Percentiles rank a stretch among this genome's conserved stretches.
These are phyloP conservation scores for Malurus leucopterus DNA, from an alignment of 2,797 vertebrate genomes.

Conservation along the genomic window DNA sequence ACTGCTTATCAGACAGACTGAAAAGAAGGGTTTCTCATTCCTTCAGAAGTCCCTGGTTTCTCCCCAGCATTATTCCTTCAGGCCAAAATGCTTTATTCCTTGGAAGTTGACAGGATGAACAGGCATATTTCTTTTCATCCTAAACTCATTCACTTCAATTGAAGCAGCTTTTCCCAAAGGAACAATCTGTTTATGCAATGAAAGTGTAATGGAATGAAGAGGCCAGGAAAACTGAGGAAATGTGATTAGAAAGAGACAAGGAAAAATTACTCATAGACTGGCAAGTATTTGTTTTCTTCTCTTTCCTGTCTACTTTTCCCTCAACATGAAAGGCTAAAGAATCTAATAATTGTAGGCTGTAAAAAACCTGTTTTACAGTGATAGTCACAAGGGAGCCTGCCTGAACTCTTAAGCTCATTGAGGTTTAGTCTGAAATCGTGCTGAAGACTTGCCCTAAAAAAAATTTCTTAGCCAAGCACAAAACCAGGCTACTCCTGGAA, in stretches of 20 bases:
- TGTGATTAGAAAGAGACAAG: neutral
- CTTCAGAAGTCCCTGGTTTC: neutral
- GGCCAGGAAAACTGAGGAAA: neutral
- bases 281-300: neutral
- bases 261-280: neutral
- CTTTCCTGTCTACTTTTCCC: neutral
- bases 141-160: neutral
- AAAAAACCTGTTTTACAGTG: neutral
- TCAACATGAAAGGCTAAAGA: neutral
- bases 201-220: neutral
- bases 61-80: neutral
- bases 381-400: neutral
- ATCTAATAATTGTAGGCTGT: neutral
- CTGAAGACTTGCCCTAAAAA: neutral
- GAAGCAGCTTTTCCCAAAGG: neutral
- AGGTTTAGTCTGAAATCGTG: neutral
- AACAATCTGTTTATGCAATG: neutral
- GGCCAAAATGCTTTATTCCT: constrained; percentile 4
- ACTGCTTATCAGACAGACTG: neutral
- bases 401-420: neutral
- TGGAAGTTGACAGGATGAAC: neutral
- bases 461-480: neutral
- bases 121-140: neutral
- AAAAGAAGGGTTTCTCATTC: neutral
- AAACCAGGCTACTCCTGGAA: neutral